Evolutionary conservation across 2,113 vertebrate genomes (phyloP).

Genomic region (Pseudorasbora parva): DNA sequence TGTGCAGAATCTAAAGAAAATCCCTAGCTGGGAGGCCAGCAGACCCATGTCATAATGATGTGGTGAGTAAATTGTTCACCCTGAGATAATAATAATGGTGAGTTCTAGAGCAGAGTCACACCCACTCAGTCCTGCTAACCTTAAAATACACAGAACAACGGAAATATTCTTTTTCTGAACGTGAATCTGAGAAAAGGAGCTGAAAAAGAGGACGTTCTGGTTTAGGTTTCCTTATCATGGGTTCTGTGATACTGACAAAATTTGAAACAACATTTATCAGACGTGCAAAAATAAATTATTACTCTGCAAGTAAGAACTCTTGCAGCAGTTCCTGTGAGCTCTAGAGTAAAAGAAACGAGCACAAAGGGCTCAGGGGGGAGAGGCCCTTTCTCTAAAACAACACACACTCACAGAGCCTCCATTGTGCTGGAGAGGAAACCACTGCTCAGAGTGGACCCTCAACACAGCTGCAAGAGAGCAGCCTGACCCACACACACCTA

Average conservation of each 20-base stretch:
- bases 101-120: neutral
- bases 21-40: neutral
- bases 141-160: slow-evolving; percentile 20
- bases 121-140: slow-evolving; percentile 6
- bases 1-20: slow-evolving; percentile 7
- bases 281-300: neutral
- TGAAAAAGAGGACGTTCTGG: neutral
- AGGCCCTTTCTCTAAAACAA: slow-evolving; percentile 76
- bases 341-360: slow-evolving; percentile 44
- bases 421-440: slow-evolving; percentile 75
- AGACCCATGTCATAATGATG: neutral
- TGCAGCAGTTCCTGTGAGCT: slow-evolving; percentile 52
- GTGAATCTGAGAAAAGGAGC: neutral
- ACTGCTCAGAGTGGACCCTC: slow-evolving; percentile 60
- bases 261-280: neutral
- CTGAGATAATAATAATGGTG: slow-evolving; percentile 29
- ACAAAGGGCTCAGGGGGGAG: slow-evolving; percentile 71
- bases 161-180: slow-evolving; percentile 13
- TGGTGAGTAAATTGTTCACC: slow-evolving; percentile 16
- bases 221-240: neutral
- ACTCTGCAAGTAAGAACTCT: slow-evolving; percentile 49
- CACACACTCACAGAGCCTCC: slow-evolving; percentile 70
- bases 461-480: slow-evolving; percentile 64
- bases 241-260: neutral
- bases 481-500: slow-evolving; percentile 47